These are phyloP conservation scores for Cyclina sinensis DNA, from an alignment of 1,140 invertebrate species.

Conservation along the genomic window DNA sequence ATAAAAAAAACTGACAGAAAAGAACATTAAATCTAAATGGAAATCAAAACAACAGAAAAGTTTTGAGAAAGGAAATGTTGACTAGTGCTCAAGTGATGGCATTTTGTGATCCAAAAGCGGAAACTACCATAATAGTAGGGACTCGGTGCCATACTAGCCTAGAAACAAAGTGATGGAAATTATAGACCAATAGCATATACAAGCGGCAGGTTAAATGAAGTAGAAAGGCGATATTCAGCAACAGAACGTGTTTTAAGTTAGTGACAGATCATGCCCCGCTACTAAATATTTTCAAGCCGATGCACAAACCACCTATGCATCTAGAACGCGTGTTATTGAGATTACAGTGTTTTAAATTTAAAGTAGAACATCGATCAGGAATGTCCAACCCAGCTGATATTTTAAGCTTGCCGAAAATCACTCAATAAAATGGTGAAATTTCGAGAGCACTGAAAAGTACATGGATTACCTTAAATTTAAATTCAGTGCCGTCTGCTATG, in stretches of 20 bases:
- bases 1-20: slow-evolving; percentile 69
- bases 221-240: slow-evolving; percentile 70
- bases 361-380: not conserved
- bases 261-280: slow-evolving; percentile 67
- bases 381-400: not conserved
- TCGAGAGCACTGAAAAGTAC: slow-evolving; percentile 6
- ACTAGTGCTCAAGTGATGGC: slow-evolving; percentile 21
- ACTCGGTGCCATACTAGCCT: slow-evolving; percentile 54
- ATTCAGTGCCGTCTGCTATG: not conserved
- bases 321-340: slow-evolving; percentile 20
- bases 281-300: slow-evolving; percentile 21
- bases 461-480: not conserved
- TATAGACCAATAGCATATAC: slow-evolving; percentile 72
- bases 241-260: slow-evolving; percentile 72
- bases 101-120: slow-evolving; percentile 67
- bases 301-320: not conserved
- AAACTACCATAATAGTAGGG: slow-evolving; percentile 28
- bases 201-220: slow-evolving; percentile 64
- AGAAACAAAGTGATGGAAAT: slow-evolving; percentile 41
- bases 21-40: slow-evolving; percentile 59
- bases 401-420: not conserved
- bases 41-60: slow-evolving; percentile 47
- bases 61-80: not conserved
- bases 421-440: slow-evolving; percentile 10
- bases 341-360: not conserved